Percentiles rank a stretch among this genome's conserved stretches.
Evolutionary conservation across 2,113 vertebrate genomes (phyloP).

Genomic region (Phylloscopus trochiloides): DNA sequence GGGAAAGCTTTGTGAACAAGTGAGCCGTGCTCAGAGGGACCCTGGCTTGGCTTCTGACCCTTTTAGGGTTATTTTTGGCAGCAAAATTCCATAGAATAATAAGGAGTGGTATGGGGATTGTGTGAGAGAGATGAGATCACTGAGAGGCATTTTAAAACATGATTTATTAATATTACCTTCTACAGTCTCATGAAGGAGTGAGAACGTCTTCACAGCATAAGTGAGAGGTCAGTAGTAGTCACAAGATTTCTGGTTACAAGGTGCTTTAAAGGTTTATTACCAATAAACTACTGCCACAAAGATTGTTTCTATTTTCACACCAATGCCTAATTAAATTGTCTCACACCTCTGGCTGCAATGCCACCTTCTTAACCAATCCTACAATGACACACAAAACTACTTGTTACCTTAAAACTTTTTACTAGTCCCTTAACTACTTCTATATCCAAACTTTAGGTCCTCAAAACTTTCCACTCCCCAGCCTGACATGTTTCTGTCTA

Average conservation of each 20-base stretch:
- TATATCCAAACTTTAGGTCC: background rate
- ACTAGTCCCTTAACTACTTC: background rate
- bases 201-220: background rate
- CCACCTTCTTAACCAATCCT: too few species aligned
- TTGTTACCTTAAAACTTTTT: background rate
- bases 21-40: background rate
- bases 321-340: background rate
- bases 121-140: background rate
- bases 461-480: background rate
- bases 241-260: background rate
- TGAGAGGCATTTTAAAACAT: background rate
- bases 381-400: background rate
- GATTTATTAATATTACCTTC: background rate
- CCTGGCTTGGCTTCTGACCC: conserved; percentile 1
- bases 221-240: background rate
- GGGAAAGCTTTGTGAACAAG: background rate
- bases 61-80: background rate
- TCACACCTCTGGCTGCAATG: background rate
- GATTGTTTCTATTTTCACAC: background rate
- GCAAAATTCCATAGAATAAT: background rate
- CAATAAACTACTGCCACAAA: background rate
- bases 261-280: background rate
- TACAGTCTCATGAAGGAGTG: background rate
- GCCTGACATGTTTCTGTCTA: background rate
- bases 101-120: background rate